Evolutionary conservation across 2,797 vertebrate species (phyloP), one percentile per base, ranked within the genome.

Genomic region (Sebastes aleutianus): DNA sequence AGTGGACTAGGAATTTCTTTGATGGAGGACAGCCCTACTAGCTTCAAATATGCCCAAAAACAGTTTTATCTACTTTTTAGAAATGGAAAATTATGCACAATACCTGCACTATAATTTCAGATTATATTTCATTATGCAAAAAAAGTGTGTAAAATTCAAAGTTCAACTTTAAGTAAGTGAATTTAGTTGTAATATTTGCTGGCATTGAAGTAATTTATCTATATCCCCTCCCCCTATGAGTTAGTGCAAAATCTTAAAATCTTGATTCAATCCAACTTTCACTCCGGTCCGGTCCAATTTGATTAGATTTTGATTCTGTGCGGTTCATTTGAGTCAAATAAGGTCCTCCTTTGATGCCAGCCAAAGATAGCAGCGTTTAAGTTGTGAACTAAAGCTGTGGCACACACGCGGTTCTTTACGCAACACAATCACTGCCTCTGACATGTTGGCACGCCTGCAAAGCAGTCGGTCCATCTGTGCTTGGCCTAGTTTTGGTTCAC

Each of bases 381-480:
- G 59, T 80, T 76, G 59, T 82, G 69, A 88, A 77, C 69, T 81
- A 63, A 78, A 81, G 76, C 84, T 76, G 78, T 5, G 74, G 75
- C 66, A 65, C 80, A 91, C 82, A 79, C 77, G 32, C 62, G 47
- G 50, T 76, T 83, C 83, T 91, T 90, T 83, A 87, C 83, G 78
- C 86, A 83, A 83, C 87, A 89, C 84, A 91, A 86, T 89, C 87
- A 32, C 79, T 66, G 84, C 74, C 83, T 89, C 83, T 80, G 87
- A 92, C 89, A 90, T 85, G 82, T 80, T 87, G 74, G 72, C 81
- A 69, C 4, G 87, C 80, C 82, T 78, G 74, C 64, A 79, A 88
- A 90, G 85, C 85, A 85, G 69, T 83, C 74, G n/a, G 86, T 90
- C 88, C 88, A 89, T 93, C 92, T 93, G 91, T 75, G 88, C 91